phyloP scores from a whole-genome alignment of 2,797 vertebrate species.

The Chiroxiphia lanceolata region DNA sequence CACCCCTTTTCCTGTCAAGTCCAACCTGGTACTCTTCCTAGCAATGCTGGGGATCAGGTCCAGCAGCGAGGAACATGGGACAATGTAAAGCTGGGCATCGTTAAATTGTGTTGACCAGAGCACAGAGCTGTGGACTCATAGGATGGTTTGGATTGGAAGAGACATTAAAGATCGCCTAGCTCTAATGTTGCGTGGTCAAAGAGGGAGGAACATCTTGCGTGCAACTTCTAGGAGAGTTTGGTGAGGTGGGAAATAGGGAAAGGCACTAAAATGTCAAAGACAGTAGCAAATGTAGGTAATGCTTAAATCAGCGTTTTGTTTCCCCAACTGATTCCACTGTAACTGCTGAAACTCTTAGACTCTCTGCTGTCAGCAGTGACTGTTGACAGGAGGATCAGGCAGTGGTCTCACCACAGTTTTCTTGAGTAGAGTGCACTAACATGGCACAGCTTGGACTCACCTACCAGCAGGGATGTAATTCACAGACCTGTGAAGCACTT shows the following conservation, averaged over 20 bases:
- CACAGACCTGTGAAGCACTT: background rate
- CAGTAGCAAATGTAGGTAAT: background rate
- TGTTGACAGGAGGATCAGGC: background rate
- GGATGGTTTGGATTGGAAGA: background rate
- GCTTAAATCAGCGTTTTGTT: background rate
- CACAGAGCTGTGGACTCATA: accelerated
- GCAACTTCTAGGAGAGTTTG: background rate
- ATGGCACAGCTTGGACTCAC: background rate
- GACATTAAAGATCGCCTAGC: background rate
- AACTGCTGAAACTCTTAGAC: background rate
- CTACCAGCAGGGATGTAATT: background rate
- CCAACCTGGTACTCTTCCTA: background rate
- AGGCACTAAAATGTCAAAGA: background rate
- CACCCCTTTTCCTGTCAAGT: background rate
- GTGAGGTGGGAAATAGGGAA: accelerated
- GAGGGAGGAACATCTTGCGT: background rate
- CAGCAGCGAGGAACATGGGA: accelerated
- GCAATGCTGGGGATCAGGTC: background rate
- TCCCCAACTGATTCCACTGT: background rate
- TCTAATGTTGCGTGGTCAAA: background rate
- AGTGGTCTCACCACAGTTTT: background rate
- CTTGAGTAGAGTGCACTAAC: background rate
- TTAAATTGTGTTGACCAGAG: background rate
- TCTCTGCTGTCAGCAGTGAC: background rate
- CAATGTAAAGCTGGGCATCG: accelerated